phyloP scores from a whole-genome alignment of 2,888 invertebrate species.

The Onchidella celtica region DNA sequence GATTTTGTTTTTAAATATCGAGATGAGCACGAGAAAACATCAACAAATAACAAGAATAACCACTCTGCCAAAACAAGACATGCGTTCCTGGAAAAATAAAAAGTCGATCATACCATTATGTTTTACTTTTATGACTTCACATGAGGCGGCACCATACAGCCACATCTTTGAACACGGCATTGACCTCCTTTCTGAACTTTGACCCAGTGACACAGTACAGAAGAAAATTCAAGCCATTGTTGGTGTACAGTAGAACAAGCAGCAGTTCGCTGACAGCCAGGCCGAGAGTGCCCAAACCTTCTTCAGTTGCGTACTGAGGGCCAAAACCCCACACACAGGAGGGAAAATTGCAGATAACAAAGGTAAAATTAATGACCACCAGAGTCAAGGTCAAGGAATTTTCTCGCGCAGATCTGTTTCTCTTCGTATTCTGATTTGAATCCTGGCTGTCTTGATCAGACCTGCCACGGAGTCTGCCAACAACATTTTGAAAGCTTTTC shows the following conservation, averaged over 20 bases:
- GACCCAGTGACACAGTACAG: constrained; percentile 8
- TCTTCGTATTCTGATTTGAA: too few relatives aligned
- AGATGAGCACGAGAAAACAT: too few relatives aligned
- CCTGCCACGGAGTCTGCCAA: too few relatives aligned
- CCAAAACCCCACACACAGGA: neutral
- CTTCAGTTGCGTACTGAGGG: neutral
- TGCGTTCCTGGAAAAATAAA: too few relatives aligned
- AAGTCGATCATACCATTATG: too few relatives aligned
- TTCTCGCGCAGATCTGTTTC: neutral
- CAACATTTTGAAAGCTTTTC: too few relatives aligned
- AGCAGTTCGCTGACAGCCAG: neutral
- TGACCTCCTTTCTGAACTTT: neutral
- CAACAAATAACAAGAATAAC: too few relatives aligned
- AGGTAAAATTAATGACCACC: neutral
- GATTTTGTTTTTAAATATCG: too few relatives aligned
- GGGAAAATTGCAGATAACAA: neutral
- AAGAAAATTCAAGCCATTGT: constrained; percentile 9
- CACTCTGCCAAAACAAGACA: too few relatives aligned
- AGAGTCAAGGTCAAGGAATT: neutral
- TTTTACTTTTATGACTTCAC: too few relatives aligned
- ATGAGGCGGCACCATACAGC: too few relatives aligned
- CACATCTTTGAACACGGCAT: neutral
- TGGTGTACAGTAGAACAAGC: neutral
- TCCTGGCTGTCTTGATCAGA: too few relatives aligned
- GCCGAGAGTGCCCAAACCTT: neutral